Percentiles rank a stretch among this genome's conserved stretches.
phyloP scores from a whole-genome alignment of 2,888 invertebrate genomes.

The Campaea margaritaria region DNA sequence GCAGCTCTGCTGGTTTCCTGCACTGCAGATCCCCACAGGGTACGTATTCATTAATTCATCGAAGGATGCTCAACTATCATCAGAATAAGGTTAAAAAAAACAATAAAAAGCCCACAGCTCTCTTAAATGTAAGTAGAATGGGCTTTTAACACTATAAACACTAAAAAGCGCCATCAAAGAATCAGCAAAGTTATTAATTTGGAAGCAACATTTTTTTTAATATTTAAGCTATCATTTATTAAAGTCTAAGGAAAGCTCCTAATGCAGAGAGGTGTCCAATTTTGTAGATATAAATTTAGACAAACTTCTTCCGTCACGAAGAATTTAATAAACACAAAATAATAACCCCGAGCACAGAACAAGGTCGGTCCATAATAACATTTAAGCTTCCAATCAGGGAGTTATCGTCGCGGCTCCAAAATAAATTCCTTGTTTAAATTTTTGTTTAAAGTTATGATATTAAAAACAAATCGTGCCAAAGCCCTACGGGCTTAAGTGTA shows the following conservation, averaged over 20 bases:
- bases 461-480: conserved; percentile 31
- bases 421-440: conserved; percentile 48
- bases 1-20: conserved; percentile 72
- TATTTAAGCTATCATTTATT: too few species aligned
- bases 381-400: conserved; percentile 69
- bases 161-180: too few species aligned
- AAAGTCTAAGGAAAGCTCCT: too few species aligned
- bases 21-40: conserved; percentile 73
- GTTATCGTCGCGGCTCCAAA: conserved; percentile 53
- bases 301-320: conserved; percentile 4
- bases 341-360: conserved; percentile 18
- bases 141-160: too few species aligned
- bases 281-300: conserved; percentile 6
- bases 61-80: too few species aligned
- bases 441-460: conserved; percentile 42
- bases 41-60: conserved; percentile 40
- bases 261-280: conserved; percentile 8
- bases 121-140: too few species aligned
- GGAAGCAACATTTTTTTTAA: too few species aligned
- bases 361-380: conserved; percentile 55
- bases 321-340: conserved; percentile 28
- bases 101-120: too few species aligned
- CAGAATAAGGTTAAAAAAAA: too few species aligned
- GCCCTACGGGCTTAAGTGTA: conserved; percentile 14
- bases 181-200: too few species aligned